Conservation (phyloP, 1,140 invertebrate species). For the Drosophila busckii region DNA sequence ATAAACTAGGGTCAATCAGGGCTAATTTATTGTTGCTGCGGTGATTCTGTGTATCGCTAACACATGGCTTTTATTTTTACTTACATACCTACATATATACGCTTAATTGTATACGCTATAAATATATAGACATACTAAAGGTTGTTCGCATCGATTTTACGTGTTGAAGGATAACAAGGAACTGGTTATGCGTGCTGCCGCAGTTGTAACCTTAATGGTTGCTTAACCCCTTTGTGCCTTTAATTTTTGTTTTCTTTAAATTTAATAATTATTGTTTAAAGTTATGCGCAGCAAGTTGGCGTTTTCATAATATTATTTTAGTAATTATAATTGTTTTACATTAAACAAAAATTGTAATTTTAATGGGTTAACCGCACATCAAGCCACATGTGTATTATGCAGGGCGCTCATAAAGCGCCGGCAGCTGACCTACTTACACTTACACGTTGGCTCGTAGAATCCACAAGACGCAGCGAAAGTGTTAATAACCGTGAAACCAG, state of each 20-base stretch:
- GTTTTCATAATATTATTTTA: too few species aligned
- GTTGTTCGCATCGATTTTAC: constrained; percentile 25
- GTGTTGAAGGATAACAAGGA: constrained; percentile 54
- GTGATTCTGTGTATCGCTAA: constrained; percentile 20
- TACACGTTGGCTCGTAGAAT: constrained; percentile 58
- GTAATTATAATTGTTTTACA: too few species aligned
- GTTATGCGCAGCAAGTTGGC: too few species aligned
- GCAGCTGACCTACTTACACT: constrained; percentile 64
- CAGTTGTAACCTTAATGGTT: constrained; percentile 1
- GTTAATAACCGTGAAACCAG: constrained; percentile 67
- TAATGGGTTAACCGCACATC: constrained; percentile 24
- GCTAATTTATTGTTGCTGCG: constrained; percentile 26
- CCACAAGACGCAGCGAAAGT: constrained; percentile 56
- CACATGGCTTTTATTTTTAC: constrained; percentile 48
- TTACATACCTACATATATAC: background rate
- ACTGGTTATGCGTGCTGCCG: constrained; percentile 42
- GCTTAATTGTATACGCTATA: background rate
- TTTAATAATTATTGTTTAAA: too few species aligned
- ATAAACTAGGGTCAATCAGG: constrained; percentile 13
- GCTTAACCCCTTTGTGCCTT: constrained; percentile 19
- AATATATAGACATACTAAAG: constrained; percentile 24
- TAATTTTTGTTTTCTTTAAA: too few species aligned
- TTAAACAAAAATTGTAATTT: background rate
- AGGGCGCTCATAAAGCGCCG: constrained; percentile 16
- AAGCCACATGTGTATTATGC: constrained; percentile 16